Evolutionary conservation across 2,113 vertebrate species (phyloP), one percentile per base, ranked within the genome.

Genomic region (Caretta caretta): DNA sequence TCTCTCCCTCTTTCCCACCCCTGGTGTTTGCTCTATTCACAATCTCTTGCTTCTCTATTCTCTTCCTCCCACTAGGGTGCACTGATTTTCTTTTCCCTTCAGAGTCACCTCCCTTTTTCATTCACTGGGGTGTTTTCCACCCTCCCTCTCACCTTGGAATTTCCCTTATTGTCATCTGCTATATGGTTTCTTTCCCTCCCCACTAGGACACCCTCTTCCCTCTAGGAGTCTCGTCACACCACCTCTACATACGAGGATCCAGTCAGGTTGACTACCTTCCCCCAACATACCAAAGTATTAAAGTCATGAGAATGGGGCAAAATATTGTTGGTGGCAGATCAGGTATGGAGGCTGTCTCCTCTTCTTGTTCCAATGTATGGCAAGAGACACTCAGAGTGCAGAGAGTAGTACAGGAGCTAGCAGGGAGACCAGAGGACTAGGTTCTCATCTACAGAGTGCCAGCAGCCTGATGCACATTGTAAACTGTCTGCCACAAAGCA

Each of bases 401-500:
- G 12, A 78, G 14, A 88, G 25, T 13, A 90, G 0, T 25, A 27
- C 48, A 59, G 0, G 87, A 75, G 81, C 7, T 87, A 81, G 54
- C n/a, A 81, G 31, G 83, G 80, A 5, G n/a, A 7, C 84, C 65
- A 88, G 29, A 62, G 29, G 14, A 62, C 19, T 4, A n/a, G 8
- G 8, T 5, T 53, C 10, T 62, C 25, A 62, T 42, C 56, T 72
- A 35, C 49, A 62, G 46, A 50, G 25, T 83, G 16, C 9, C 83
- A 75, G 56, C 5, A 57, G 31, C 13, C 12, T 35, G 51, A 31
- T 88, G 42, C 42, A 27, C 42, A 6, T 46, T 13, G 25, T 56
- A 92, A 83, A 80, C 4, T 38, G 72, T n/a, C 20, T 29, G 81
- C 89, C 53, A 49, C 86, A 48, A 51, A 91, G 72, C 20, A 87